Base-by-base conservation (phyloP, 2,888 invertebrate genomes). In the Ceramica pisi region DNA sequence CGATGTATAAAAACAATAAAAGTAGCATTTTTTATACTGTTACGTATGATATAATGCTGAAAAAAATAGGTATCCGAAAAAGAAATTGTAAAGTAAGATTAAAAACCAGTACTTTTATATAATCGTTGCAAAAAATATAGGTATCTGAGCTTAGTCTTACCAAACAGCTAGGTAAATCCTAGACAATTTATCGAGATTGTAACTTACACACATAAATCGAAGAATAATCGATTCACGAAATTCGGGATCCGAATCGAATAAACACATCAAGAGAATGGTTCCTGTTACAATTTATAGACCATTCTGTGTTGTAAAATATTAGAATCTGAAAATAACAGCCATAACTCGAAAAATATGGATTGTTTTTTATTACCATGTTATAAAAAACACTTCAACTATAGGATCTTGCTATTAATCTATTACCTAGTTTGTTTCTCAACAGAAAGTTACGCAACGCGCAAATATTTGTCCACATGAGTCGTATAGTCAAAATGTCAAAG, bases 401-500 rank as follows among this genome's bases (percentile, higher is more conserved):
- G 4, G 44, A 44, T 44, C 5, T 44, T 5, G 16, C 16, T 16
- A 5, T 38, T 10, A 44, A 44, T 16, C n/a, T 38, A 35, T 44
- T 57, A 12, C 59, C 59, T 63, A 55, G 14, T 6, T 41, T 55
- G 46, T 71, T 82, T 51, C 83, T 67, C 59, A 60, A 66, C 63
- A 44, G 48, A 51, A 53, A 48, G 57, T 80, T 82, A 53, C 55
- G 38, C 38, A 72, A 72, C 56, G 21, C 21, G 66, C 19, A 66
- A 78, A 82, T 82, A 72, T 80, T 78, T 72, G 23, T 48, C 12
- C n/a, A 60, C 44, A 21, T 14, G 21, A 44, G 63, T 56, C 21
- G 56, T 31, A 2, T 66, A 62, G 60, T 66, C 72, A 82, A 82
- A 80, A 82, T 80, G 80, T 82, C 73, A 80, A 56, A 53, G 55